phyloP scores from a whole-genome alignment of 2,888 invertebrate genomes.

The Aleiodes alternator region DNA sequence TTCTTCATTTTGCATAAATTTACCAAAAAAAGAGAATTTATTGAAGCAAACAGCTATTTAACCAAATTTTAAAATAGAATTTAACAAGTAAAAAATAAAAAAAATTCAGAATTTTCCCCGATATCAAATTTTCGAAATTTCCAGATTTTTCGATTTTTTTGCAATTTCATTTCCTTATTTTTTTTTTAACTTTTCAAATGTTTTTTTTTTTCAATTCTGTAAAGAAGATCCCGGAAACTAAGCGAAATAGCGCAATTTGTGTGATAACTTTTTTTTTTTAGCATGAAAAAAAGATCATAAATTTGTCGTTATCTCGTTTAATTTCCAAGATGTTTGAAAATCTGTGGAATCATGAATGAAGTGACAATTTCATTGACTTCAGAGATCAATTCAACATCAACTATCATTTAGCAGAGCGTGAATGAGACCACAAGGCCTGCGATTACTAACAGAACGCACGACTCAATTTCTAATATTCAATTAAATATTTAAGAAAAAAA shows the following conservation, averaged over 20 bases:
- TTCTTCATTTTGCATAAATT: background rate
- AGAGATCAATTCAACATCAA: slow-evolving; percentile 6
- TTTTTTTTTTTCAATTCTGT: no score
- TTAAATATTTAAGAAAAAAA: background rate
- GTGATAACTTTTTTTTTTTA: background rate
- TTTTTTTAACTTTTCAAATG: no score
- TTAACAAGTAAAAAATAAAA: no score
- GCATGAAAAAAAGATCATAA: background rate
- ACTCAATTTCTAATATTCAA: slow-evolving; percentile 15
- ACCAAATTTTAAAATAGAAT: no score
- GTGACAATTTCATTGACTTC: slow-evolving; percentile 13
- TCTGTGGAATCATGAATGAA: background rate
- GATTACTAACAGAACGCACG: slow-evolving; percentile 18
- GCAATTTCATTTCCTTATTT: no score
- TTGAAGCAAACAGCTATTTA: no score
- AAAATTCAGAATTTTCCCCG: no score
- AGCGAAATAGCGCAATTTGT: background rate
- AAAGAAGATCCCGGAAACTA: no score
- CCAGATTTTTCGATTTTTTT: no score
- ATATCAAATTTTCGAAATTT: no score
- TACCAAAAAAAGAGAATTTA: background rate
- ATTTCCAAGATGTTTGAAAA: background rate
- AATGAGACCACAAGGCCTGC: slow-evolving; percentile 16
- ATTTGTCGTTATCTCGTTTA: background rate
- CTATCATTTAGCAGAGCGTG: slow-evolving; percentile 25